phyloP scores from a whole-genome alignment of 2,113 vertebrate species.

The Pachyramphus minor region DNA sequence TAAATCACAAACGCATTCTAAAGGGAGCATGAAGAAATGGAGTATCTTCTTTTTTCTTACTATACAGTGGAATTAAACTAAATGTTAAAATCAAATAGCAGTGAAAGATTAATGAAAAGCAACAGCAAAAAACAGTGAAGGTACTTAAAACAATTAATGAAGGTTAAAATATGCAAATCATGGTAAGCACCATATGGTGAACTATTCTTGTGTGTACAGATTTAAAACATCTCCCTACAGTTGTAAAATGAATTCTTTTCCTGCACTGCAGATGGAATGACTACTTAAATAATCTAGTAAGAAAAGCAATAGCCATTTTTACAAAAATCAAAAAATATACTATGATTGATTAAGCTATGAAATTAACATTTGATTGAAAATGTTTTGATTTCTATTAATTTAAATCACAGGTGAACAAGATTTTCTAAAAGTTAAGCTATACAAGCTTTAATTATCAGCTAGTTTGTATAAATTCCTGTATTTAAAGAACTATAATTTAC shows the following conservation, averaged over 20 bases:
- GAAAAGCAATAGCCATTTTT: not conserved
- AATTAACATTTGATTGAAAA: not conserved
- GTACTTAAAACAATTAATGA: conserved; percentile 57
- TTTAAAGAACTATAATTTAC: not conserved
- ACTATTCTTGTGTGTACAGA: conserved; percentile 10
- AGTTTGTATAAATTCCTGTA: not conserved
- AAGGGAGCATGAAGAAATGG: not conserved
- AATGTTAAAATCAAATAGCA: conserved; percentile 7
- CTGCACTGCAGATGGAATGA: not conserved
- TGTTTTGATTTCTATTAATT: not conserved
- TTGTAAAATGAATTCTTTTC: conserved; percentile 29
- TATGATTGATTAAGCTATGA: not conserved
- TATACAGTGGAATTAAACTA: not conserved
- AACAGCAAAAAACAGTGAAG: conserved; percentile 21
- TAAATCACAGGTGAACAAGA: not conserved
- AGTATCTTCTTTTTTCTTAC: not conserved
- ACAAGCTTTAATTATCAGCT: not conserved
- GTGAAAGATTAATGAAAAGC: conserved; percentile 6
- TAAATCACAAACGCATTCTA: not conserved
- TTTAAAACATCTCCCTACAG: conserved; percentile 21
- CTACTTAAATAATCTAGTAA: not conserved
- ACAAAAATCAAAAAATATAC: not conserved
- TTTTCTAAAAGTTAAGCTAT: not conserved
- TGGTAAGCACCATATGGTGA: conserved; percentile 34
- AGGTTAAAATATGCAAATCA: conserved; percentile 54